phyloP scores from a whole-genome alignment of 2,113 vertebrate genomes.

The Tonatia bakeri region DNA sequence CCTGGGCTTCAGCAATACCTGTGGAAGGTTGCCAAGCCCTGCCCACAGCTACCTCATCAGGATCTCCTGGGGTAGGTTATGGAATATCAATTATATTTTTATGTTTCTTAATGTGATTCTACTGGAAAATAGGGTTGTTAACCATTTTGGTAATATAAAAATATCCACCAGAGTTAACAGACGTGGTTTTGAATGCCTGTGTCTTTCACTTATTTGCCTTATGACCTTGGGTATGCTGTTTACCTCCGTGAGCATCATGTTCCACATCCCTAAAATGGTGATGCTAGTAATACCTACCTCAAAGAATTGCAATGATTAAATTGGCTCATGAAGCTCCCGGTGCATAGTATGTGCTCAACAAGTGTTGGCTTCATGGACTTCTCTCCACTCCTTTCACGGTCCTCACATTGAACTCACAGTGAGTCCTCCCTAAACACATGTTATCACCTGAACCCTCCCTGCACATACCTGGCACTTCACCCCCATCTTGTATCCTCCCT shows the following conservation, averaged over 20 bases:
- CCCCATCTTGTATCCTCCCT: background rate
- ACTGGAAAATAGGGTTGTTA: background rate
- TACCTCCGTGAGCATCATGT: background rate
- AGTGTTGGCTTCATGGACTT: background rate
- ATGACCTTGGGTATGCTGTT: background rate
- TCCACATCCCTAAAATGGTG: background rate
- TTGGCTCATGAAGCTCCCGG: background rate
- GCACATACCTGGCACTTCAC: background rate
- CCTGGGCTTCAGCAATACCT: background rate
- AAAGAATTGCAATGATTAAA: background rate
- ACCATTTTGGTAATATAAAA: background rate
- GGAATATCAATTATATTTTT: background rate
- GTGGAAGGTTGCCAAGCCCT: background rate
- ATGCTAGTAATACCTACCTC: background rate
- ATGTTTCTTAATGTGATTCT: background rate
- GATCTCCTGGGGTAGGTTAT: background rate
- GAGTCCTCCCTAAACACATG: background rate
- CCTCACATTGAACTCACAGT: fast-evolving
- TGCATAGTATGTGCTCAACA: background rate
- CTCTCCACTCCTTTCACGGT: background rate
- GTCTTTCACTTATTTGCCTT: background rate
- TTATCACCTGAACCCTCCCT: background rate
- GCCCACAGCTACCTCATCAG: background rate
- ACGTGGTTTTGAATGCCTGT: background rate
- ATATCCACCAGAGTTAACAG: background rate